These are phyloP conservation scores for Scatophagus argus DNA, from an alignment of 2,113 vertebrate species.

Conservation along the genomic window DNA sequence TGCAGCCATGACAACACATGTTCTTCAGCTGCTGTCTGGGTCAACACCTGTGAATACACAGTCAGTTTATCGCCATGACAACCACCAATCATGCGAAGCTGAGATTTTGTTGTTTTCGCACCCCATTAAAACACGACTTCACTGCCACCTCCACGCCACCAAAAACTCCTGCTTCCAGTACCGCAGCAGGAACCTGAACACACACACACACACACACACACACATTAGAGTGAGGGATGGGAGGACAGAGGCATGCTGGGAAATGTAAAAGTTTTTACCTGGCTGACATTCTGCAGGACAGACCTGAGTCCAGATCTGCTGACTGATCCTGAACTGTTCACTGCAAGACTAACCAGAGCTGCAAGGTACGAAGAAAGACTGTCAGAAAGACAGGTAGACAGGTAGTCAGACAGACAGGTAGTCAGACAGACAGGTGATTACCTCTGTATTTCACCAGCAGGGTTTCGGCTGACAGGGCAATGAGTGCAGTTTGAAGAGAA, in stretches of 20 bases:
- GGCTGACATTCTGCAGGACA: conserved; percentile 86
- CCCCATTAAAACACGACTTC: conserved; percentile 86
- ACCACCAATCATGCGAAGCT: background rate
- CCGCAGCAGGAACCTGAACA: conserved; percentile 84
- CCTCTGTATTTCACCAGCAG: conserved; percentile 87
- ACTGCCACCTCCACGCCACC: conserved; percentile 82
- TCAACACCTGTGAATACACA: conserved; percentile 76
- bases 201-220: background rate
- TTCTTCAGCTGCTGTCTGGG: conserved; percentile 64
- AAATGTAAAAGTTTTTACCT: conserved; percentile 74
- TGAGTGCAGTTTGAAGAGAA: conserved; percentile 80
- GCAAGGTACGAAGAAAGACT: background rate
- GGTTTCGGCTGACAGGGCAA: conserved; percentile 85
- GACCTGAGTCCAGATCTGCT: conserved; percentile 81
- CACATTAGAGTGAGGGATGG: background rate
- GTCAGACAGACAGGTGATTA: conserved; percentile 50
- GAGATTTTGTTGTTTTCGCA: conserved; percentile 58
- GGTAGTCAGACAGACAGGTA: background rate
- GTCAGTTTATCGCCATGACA: background rate
- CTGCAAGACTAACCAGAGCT: conserved; percentile 86
- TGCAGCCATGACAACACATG: conserved; percentile 88
- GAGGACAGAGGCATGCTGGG: conserved; percentile 32
- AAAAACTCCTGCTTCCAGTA: conserved; percentile 82
- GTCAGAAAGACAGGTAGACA: background rate
- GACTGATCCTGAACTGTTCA: conserved; percentile 62